These are phyloP conservation scores for Pheosia tremula DNA, from an alignment of 2,888 invertebrate species.

Conservation along the genomic window DNA sequence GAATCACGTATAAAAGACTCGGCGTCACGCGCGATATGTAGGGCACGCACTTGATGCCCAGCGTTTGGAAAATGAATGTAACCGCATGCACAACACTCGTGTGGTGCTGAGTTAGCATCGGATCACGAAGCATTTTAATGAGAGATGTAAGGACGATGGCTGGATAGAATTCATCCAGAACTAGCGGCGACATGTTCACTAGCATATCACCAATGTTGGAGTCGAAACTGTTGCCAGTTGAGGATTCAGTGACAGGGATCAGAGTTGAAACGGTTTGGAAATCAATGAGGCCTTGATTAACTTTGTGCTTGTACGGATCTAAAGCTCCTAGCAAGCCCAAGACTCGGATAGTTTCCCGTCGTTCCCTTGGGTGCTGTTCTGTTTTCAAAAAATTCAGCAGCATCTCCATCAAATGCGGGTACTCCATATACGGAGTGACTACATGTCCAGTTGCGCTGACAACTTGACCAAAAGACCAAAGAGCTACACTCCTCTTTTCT, in stretches of 20 bases:
- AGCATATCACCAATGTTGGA: conserved; percentile 95
- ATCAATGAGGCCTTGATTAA: conserved; percentile 96
- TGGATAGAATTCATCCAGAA: conserved; percentile 98
- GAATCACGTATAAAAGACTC: conserved; percentile 93
- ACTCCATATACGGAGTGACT: conserved; percentile 96
- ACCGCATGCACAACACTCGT: conserved; percentile 98
- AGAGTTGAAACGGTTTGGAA: conserved; percentile 92
- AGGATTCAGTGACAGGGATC: conserved; percentile 89
- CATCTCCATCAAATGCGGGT: conserved; percentile 96
- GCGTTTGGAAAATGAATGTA: conserved; percentile 97
- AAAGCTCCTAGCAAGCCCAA: conserved; percentile 97
- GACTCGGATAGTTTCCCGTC: conserved; percentile 96
- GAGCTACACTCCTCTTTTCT: conserved; percentile 96
- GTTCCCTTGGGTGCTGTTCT: conserved; percentile 94
- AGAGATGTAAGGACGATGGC: conserved; percentile 98
- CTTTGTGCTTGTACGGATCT: conserved; percentile 99
- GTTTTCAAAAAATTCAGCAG: conserved; percentile 97
- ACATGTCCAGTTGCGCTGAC: conserved; percentile 98
- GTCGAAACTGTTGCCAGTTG: conserved; percentile 84
- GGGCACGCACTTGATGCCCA: conserved; percentile 97
- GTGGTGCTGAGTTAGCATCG: conserved; percentile 94
- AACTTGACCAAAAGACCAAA: conserved; percentile 98
- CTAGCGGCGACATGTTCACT: conserved; percentile 94
- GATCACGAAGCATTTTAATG: conserved; percentile 97
- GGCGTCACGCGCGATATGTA: conserved; percentile 96